These are phyloP conservation scores for Caenorhabditis briggsae DNA, from an alignment of 1,140 invertebrate genomes.

Conservation along the genomic window DNA sequence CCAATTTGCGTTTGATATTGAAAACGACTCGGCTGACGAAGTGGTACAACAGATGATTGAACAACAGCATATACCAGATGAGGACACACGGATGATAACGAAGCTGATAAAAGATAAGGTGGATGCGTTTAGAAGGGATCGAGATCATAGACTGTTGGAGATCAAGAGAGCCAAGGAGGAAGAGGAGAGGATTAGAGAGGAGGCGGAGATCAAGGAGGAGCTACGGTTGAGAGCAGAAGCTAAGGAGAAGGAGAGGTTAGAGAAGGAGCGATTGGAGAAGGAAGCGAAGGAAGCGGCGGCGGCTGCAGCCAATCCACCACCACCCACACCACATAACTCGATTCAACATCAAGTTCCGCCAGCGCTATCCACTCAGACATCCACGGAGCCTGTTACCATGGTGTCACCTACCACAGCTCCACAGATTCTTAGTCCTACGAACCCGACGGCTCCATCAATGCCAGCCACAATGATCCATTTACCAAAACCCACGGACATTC, in stretches of 20 bases:
- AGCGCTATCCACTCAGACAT: constrained; percentile 22
- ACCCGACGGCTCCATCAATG: not conserved
- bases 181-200: constrained; percentile 71
- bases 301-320: constrained; percentile 44
- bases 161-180: constrained; percentile 74
- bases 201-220: constrained; percentile 74
- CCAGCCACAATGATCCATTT: constrained; percentile 24
- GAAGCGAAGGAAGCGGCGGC: constrained; percentile 25
- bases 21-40: constrained; percentile 91
- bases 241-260: constrained; percentile 62
- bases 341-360: not conserved
- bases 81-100: constrained; percentile 74
- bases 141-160: constrained; percentile 72
- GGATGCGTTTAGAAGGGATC: constrained; percentile 76
- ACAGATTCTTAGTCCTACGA: not conserved
- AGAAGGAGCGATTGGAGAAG: constrained; percentile 61
- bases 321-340: not conserved
- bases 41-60: constrained; percentile 96
- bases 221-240: constrained; percentile 59
- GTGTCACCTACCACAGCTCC: constrained; percentile 5
- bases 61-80: constrained; percentile 86
- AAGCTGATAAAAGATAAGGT: constrained; percentile 77
- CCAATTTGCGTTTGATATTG: constrained; percentile 97
- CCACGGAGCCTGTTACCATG: constrained; percentile 11
- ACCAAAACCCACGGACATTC: not conserved